phyloP scores from a whole-genome alignment of 2,797 vertebrate species.

The Tangara arthus region DNA sequence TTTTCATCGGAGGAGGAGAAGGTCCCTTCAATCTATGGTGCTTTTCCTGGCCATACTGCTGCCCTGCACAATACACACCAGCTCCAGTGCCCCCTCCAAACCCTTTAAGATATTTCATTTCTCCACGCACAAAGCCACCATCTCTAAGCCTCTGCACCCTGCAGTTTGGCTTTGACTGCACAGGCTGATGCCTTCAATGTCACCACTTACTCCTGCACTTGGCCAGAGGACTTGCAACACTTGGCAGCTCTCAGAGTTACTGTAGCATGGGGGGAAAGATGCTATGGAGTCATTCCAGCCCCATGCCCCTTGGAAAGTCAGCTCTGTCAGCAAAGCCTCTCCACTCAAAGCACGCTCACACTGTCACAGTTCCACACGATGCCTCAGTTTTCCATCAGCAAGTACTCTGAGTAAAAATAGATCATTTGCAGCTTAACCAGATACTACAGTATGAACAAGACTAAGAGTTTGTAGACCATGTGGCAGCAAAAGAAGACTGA shows the following conservation, averaged over 20 bases:
- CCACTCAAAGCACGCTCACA: background rate
- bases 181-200: background rate
- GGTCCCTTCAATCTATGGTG: background rate
- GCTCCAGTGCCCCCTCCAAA: background rate
- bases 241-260: background rate
- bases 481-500: background rate
- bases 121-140: background rate
- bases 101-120: background rate
- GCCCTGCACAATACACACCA: background rate
- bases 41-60: background rate
- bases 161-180: background rate
- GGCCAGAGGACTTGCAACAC: background rate
- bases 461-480: background rate
- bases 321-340: background rate
- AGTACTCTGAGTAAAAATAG: background rate
- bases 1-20: background rate
- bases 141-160: background rate
- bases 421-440: background rate
- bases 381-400: background rate
- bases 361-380: background rate
- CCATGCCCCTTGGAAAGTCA: background rate
- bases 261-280: background rate
- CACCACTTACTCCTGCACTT: background rate
- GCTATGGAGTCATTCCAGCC: background rate
- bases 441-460: slow-evolving; percentile 16